Evolutionary conservation across 2,888 invertebrate species (phyloP).

Genomic region (Pammene fasciana): DNA sequence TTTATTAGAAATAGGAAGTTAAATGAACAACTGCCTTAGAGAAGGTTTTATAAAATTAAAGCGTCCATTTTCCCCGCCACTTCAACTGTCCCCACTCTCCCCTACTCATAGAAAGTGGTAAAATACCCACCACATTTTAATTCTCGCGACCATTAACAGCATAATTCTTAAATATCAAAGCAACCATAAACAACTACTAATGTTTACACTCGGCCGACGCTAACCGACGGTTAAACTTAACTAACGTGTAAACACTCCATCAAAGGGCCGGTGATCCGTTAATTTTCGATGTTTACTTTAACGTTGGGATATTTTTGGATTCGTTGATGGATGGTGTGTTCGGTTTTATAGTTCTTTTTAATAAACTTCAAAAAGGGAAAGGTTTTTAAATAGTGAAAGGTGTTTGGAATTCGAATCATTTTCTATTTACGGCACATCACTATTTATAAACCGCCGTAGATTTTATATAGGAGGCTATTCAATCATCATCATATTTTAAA

Average conservation of each 20-base stretch:
- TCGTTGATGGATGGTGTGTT: conserved; percentile 11
- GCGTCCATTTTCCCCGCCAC: not conserved
- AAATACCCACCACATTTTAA: not conserved
- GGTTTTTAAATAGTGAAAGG: not conserved
- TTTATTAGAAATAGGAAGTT: too few relatives aligned
- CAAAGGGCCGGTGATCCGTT: conserved; percentile 26
- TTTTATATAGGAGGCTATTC: too few relatives aligned
- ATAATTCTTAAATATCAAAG: conserved; percentile 25
- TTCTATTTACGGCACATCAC: too few relatives aligned
- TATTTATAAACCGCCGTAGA: too few relatives aligned
- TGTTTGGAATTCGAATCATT: not conserved
- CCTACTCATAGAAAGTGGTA: not conserved
- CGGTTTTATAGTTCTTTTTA: conserved; percentile 17
- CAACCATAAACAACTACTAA: conserved; percentile 12
- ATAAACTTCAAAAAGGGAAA: not conserved
- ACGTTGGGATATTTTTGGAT: conserved; percentile 5
- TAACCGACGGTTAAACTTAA: conserved; percentile 23
- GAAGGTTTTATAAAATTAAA: too few relatives aligned
- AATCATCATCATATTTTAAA: too few relatives aligned
- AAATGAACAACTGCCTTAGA: too few relatives aligned
- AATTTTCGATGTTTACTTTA: conserved; percentile 27
- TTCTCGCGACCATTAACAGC: not conserved
- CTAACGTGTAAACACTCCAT: conserved; percentile 22
- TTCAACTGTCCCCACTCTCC: not conserved
- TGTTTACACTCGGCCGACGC: conserved; percentile 6